Conservation (phyloP, 2,113 vertebrate genomes). For the Siniperca knerii region DNA sequence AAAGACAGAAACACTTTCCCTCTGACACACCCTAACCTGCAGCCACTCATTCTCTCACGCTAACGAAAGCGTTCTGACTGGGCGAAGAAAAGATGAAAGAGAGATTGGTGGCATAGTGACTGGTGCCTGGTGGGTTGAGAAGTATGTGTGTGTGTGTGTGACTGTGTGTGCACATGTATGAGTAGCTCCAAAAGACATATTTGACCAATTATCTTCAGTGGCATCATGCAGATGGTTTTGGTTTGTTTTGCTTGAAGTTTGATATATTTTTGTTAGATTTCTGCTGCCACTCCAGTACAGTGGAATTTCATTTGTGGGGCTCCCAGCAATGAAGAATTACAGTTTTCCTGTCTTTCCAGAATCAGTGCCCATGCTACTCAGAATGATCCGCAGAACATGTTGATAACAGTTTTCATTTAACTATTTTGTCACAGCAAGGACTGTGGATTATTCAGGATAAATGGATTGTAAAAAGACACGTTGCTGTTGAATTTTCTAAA, state of each 20-base stretch:
- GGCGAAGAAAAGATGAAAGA: conserved; percentile 32
- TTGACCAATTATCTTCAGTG: not conserved
- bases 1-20: conserved; percentile 40
- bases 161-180: conserved; percentile 3
- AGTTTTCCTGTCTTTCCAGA: not conserved
- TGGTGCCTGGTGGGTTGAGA: not conserved
- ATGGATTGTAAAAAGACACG: not conserved
- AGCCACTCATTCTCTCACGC: conserved; percentile 38
- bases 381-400: not conserved
- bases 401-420: not conserved
- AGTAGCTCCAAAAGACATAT: conserved; percentile 6
- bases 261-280: not conserved
- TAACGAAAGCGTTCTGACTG: conserved; percentile 27
- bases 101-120: not conserved
- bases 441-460: not conserved
- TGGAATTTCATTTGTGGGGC: not conserved
- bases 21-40: conserved; percentile 45
- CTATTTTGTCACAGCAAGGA: not conserved
- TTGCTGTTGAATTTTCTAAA: not conserved
- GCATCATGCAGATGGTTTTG: not conserved
- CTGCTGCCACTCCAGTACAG: not conserved
- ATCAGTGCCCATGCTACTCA: not conserved
- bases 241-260: not conserved
- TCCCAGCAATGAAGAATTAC: not conserved
- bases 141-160: not conserved